Conservation (phyloP, 2,113 vertebrate genomes). For the Plotosus lineatus region DNA sequence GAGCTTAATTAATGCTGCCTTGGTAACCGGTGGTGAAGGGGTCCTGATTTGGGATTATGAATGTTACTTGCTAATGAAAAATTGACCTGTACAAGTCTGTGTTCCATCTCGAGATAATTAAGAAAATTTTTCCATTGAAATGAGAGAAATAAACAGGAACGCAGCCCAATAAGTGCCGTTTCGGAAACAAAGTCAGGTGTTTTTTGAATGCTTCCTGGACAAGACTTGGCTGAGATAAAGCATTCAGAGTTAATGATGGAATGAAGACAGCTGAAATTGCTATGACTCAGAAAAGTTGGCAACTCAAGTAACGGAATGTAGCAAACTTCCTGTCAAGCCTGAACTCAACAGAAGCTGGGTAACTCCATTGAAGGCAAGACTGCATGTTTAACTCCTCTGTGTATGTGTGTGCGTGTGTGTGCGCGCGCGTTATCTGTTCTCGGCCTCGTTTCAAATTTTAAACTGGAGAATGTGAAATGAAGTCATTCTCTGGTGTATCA, state of each 20-base stretch:
- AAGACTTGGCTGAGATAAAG: not conserved
- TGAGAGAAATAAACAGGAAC: not conserved
- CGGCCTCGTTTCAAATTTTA: constrained; percentile 40
- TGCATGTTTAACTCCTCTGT: constrained; percentile 29
- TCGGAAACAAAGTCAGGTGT: not conserved
- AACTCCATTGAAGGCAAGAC: constrained; percentile 27
- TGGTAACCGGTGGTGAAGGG: constrained; percentile 13
- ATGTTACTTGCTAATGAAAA: constrained; percentile 33
- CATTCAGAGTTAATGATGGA: not conserved
- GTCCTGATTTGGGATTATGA: constrained; percentile 23
- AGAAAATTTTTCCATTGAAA: too few species aligned
- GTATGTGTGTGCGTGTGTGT: constrained; percentile 1
- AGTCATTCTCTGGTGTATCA: constrained; percentile 3
- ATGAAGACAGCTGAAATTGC: not conserved
- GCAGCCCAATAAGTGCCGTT: not conserved
- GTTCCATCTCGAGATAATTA: not conserved
- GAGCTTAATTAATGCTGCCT: constrained; percentile 16
- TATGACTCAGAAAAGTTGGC: not conserved
- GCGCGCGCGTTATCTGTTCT: constrained; percentile 19
- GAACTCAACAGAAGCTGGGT: not conserved
- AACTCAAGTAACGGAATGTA: not conserved
- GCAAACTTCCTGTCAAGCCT: constrained; percentile 11
- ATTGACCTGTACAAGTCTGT: not conserved
- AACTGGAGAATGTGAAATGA: constrained; percentile 19
- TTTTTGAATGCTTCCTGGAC: not conserved